Base-by-base conservation (phyloP, 2,797 vertebrate genomes). In the Buphagus erythrorhynchus region DNA sequence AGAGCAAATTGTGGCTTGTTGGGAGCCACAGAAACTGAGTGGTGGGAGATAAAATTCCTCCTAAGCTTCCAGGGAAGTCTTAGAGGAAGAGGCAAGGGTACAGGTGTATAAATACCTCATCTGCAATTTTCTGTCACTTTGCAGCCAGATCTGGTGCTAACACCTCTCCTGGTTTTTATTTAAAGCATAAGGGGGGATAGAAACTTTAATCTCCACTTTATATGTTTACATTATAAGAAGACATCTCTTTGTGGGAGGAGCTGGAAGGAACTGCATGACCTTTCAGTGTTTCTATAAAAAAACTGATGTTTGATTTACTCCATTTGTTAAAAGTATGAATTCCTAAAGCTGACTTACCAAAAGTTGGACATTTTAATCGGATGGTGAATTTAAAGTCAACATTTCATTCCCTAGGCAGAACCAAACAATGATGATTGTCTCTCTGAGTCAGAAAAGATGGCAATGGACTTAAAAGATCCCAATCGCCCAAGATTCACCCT, bases 401-500 rank as follows among this genome's bases (percentile, higher is more conserved):
- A 4, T 91, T 96, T 92, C 58, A 51, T 72, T 86, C 96, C 80
- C 79, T 76, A 96, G 95, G 83, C 98, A 97, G 99, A 99, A 97
- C 98, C 97, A 3, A 96, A 96, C n/a, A 92, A 90, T 9, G 99
- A 99, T 20, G 99, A 99, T 31, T 98, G 98, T 46, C 40, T 97
- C 83, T 80, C 97, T 0, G 98, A 98, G 45, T 48, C 97, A 3
- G 98, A 98, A 54, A 98, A 84, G 91, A 97, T 93, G 11, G 97
- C 96, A 54, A 40, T 98, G 95, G 99, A 99, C 84, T 96, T 98
- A 14, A 99, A 99, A 96, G 99, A 99, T 94, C 99, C 99, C 6
- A 99, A 98, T 95, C 98, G 99, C 11, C 99, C 99, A 1, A 98
- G 99, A 14, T 99, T 99, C 98, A 99, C 99, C 4, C 97, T 99